Conservation (phyloP, 2,113 vertebrate genomes). For the Marmota monax region DNA sequence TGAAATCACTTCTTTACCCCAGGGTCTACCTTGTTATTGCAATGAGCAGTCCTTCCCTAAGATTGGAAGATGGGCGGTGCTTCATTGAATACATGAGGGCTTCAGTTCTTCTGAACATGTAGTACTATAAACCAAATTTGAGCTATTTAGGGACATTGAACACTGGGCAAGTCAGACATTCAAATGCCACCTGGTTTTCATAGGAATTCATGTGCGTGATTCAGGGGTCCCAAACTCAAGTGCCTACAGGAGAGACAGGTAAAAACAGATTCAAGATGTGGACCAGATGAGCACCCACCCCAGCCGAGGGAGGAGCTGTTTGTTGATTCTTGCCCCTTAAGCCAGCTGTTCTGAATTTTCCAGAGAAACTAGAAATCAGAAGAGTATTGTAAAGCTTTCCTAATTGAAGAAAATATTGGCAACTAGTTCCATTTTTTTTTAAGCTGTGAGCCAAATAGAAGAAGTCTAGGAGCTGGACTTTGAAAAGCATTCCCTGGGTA, state of each 20-base stretch:
- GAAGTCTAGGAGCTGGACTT: neutral
- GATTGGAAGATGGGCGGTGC: neutral
- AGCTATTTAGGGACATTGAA: slow-evolving; percentile 31
- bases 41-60: neutral
- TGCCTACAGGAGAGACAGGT: neutral
- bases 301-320: neutral
- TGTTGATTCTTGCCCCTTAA: neutral
- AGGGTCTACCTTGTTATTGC: slow-evolving; percentile 7
- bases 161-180: neutral
- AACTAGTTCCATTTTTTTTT: neutral
- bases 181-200: neutral
- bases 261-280: neutral
- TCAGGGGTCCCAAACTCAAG: neutral
- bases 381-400: neutral
- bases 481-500: neutral
- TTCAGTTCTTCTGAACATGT: slow-evolving; percentile 28
- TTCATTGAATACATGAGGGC: neutral
- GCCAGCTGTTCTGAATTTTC: slow-evolving; percentile 11
- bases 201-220: neutral
- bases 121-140: slow-evolving; percentile 14
- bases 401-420: slow-evolving; percentile 2
- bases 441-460: neutral
- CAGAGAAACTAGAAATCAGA: slow-evolving; percentile 26
- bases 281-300: neutral
- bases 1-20: slow-evolving; percentile 53